These are phyloP conservation scores for Montifringilla adamsi DNA, from an alignment of 2,113 vertebrate genomes.

Conservation along the genomic window DNA sequence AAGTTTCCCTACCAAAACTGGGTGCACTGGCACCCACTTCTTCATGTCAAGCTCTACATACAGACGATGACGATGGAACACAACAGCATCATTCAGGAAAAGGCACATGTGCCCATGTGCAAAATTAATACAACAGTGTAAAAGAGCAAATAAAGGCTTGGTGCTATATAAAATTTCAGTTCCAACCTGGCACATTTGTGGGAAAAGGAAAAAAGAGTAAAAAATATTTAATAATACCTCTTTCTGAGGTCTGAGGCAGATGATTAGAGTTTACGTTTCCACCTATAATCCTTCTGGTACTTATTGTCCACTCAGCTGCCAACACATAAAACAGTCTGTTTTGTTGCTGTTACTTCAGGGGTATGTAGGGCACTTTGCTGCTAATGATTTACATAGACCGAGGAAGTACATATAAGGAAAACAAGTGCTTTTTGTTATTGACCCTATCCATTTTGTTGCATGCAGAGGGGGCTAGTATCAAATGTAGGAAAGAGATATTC, in stretches of 20 bases:
- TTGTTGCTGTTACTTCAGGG: background rate
- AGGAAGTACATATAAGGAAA: background rate
- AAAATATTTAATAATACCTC: background rate
- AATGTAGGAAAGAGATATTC: background rate
- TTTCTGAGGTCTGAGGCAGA: background rate
- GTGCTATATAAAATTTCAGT: background rate
- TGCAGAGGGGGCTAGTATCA: background rate
- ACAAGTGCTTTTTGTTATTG: background rate
- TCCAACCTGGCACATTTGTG: background rate
- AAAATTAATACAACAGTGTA: background rate
- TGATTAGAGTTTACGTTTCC: background rate
- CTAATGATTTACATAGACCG: background rate
- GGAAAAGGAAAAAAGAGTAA: background rate
- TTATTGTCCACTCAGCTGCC: background rate
- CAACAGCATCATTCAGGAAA: background rate
- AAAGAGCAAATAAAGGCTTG: background rate
- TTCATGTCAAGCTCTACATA: accelerated
- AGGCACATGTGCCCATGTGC: background rate
- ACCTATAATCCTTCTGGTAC: background rate
- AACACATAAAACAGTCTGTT: background rate
- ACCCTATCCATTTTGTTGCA: background rate
- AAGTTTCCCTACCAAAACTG: background rate
- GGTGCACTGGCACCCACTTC: background rate
- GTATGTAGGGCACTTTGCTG: background rate
- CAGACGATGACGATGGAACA: accelerated